These are phyloP conservation scores for Mesembrinibis cayennensis DNA, from an alignment of 2,113 vertebrate genomes.

Conservation along the genomic window DNA sequence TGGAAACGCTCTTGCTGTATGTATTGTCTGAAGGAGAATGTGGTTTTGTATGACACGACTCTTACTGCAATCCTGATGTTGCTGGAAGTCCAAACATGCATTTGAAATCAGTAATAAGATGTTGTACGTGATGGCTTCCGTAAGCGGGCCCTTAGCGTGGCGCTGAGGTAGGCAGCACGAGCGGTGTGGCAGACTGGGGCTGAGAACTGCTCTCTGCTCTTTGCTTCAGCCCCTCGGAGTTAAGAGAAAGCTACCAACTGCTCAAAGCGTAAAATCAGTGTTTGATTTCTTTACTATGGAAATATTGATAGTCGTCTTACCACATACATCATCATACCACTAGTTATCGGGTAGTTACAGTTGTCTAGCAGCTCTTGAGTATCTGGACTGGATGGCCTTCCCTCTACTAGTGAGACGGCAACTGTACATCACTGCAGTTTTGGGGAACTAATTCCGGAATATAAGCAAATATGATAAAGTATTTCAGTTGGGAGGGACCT, in stretches of 20 bases:
- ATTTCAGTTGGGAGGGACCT: no score
- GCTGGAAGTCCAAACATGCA: accelerated
- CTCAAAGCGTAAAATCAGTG: neutral
- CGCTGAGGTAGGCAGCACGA: neutral
- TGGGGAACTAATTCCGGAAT: neutral
- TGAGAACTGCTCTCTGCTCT: neutral
- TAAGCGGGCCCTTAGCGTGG: neutral
- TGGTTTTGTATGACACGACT: neutral
- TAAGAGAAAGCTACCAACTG: neutral
- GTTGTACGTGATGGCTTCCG: neutral
- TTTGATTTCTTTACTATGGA: neutral
- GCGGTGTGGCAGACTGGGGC: neutral
- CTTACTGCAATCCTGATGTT: neutral
- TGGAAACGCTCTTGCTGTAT: neutral
- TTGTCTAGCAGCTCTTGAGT: neutral
- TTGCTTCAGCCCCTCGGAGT: neutral
- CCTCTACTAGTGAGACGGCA: neutral
- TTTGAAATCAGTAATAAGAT: neutral
- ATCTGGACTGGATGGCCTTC: neutral
- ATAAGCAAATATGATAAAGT: no score
- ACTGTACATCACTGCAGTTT: neutral
- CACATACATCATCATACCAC: no score
- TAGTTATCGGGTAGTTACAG: accelerated
- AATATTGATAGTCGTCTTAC: neutral
- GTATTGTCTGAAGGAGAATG: neutral